A percentile compares a stretch with the other conserved stretches of the same genome.
Conservation (phyloP, 2,113 vertebrate genomes). For the Corythornis vintsioides region DNA sequence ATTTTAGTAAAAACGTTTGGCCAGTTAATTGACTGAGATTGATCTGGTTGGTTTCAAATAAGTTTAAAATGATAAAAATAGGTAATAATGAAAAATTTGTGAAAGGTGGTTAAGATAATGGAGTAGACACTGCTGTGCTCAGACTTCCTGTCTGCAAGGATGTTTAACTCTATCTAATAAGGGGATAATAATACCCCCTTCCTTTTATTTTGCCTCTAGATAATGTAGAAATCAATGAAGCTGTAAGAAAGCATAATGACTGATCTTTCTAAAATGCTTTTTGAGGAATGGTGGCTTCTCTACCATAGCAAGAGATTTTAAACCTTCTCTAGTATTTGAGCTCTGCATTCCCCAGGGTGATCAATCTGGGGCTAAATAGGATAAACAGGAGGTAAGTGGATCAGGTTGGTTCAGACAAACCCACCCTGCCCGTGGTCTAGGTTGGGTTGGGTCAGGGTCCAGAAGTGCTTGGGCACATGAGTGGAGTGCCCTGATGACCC, state of each 20-base stretch:
- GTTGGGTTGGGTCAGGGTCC: neutral
- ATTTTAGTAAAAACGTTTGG: neutral
- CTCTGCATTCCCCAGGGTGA: neutral
- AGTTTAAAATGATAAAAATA: slow-evolving; percentile 16
- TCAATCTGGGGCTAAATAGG: neutral
- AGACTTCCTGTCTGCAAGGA: slow-evolving; percentile 41
- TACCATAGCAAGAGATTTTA: neutral
- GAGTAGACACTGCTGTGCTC: slow-evolving; percentile 9
- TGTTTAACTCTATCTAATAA: slow-evolving; percentile 31
- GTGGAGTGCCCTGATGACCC: neutral
- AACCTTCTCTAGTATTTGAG: neutral
- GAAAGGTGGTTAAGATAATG: slow-evolving; percentile 37
- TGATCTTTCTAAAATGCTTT: neutral
- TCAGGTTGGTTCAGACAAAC: neutral
- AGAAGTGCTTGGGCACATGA: neutral
- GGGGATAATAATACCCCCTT: slow-evolving; percentile 39
- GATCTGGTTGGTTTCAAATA: neutral
- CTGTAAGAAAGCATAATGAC: neutral
- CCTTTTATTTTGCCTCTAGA: slow-evolving; percentile 39
- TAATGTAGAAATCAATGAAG: slow-evolving; percentile 53
- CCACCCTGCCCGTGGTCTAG: neutral
- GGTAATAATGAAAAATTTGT: slow-evolving; percentile 4
- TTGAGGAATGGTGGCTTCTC: neutral
- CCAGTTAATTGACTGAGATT: neutral
- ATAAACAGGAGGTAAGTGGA: neutral